phyloP scores from a whole-genome alignment of 2,797 vertebrate species.

The Micropoecilia bifurca region DNA sequence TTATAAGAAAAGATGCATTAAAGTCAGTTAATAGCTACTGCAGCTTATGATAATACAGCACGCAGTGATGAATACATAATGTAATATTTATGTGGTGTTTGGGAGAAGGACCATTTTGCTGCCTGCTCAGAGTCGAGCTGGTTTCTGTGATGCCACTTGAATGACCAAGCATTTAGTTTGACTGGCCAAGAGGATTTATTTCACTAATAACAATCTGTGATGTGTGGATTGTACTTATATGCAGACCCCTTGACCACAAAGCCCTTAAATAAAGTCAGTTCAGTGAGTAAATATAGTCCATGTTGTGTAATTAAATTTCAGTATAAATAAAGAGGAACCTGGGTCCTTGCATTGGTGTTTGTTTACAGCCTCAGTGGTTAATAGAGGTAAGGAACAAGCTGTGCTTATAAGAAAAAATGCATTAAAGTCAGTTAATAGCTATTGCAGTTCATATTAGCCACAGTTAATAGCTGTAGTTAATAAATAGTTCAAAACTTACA shows the following conservation, averaged over 20 bases:
- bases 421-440: constrained; percentile 27
- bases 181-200: not conserved
- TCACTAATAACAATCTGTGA: not conserved
- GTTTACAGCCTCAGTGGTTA: constrained; percentile 37
- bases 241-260: not conserved
- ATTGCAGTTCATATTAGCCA: not conserved
- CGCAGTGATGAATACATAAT: constrained; percentile 23
- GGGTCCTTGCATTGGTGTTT: constrained; percentile 45
- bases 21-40: constrained; percentile 28
- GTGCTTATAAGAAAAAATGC: constrained; percentile 19
- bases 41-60: constrained; percentile 14
- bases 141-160: constrained; percentile 15
- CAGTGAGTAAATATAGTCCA: not conserved
- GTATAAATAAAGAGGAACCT: not conserved
- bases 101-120: constrained; percentile 11
- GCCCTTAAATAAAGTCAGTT: not conserved
- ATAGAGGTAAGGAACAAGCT: constrained; percentile 38
- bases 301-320: not conserved
- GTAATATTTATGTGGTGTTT: not conserved
- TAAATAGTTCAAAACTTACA: not conserved
- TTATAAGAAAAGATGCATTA: constrained; percentile 21
- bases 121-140: constrained; percentile 19
- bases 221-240: not conserved
- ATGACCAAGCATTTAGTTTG: not conserved
- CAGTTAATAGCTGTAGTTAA: not conserved